These are phyloP conservation scores for Hydrolagus colliei DNA, from an alignment of 2,797 vertebrate species.

Conservation along the genomic window DNA sequence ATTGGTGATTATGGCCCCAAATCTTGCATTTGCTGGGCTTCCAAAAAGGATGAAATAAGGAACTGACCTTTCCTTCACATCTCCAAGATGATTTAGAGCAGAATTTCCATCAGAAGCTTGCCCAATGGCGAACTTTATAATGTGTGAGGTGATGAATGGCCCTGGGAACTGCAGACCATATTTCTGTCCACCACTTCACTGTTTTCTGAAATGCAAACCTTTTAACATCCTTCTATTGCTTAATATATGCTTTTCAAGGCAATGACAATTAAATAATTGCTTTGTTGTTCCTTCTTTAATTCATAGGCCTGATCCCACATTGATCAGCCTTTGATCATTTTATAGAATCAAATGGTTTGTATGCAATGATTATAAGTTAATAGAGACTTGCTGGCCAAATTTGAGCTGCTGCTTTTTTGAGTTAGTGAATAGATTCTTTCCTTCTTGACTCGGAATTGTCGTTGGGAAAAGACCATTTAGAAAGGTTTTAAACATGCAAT, in stretches of 20 bases:
- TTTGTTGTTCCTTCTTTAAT: not conserved
- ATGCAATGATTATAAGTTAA: not conserved
- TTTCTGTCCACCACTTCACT: not conserved
- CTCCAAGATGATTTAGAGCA: not conserved
- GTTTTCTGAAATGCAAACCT: conserved; percentile 1
- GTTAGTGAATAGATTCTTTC: not conserved
- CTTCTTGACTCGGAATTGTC: not conserved
- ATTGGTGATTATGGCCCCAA: not conserved
- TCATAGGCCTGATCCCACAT: not conserved
- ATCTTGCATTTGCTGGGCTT: not conserved
- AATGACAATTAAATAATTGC: not conserved
- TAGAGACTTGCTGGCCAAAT: not conserved
- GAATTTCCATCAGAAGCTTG: not conserved
- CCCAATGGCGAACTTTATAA: not conserved
- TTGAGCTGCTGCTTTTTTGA: no score
- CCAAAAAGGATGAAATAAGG: not conserved
- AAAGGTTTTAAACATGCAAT: no score
- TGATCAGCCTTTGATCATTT: not conserved
- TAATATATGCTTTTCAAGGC: not conserved
- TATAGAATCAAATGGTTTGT: not conserved
- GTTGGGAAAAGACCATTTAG: no score
- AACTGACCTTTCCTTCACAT: not conserved
- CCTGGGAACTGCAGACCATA: not conserved
- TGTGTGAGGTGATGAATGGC: not conserved
- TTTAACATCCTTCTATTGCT: not conserved